Evolutionary conservation across 2,888 invertebrate genomes (phyloP).

Genomic region (Folsomia manolachei): DNA sequence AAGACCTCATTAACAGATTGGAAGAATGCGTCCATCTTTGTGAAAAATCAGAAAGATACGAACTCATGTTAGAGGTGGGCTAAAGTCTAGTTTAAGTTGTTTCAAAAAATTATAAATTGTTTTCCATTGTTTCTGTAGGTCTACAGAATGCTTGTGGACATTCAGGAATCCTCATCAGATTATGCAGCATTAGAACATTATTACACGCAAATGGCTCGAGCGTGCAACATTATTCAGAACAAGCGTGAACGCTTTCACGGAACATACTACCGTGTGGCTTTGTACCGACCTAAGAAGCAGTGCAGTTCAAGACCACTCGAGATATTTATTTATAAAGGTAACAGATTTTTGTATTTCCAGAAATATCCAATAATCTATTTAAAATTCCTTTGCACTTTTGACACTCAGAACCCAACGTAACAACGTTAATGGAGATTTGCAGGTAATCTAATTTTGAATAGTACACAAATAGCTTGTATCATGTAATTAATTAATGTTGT

Average conservation of each 20-base stretch:
- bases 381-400: too few relatives aligned
- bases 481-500: neutral
- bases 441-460: too few relatives aligned
- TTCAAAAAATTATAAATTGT: neutral
- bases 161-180: conserved; percentile 50
- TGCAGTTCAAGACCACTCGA: conserved; percentile 37
- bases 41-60: conserved; percentile 48
- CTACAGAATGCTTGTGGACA: conserved; percentile 49
- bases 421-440: conserved; percentile 48
- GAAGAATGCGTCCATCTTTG: conserved; percentile 47
- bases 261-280: conserved; percentile 48
- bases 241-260: conserved; percentile 46
- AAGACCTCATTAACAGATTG: conserved; percentile 48
- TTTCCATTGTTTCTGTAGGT: conserved; percentile 32
- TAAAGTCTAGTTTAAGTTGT: neutral
- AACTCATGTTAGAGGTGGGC: conserved; percentile 50
- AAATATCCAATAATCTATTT: too few relatives aligned
- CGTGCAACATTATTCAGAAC: conserved; percentile 48
- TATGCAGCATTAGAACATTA: conserved; percentile 50
- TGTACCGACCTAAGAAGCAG: conserved; percentile 44
- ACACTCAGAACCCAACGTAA: conserved; percentile 50
- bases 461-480: conserved; percentile 24
- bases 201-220: conserved; percentile 50
- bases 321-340: conserved; percentile 49
- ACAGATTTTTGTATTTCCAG: too few relatives aligned